Percentiles rank a stretch among this genome's conserved stretches.
Evolutionary conservation across 1,140 invertebrate species (phyloP).

Genomic region (Pentalonia nigronervosa): DNA sequence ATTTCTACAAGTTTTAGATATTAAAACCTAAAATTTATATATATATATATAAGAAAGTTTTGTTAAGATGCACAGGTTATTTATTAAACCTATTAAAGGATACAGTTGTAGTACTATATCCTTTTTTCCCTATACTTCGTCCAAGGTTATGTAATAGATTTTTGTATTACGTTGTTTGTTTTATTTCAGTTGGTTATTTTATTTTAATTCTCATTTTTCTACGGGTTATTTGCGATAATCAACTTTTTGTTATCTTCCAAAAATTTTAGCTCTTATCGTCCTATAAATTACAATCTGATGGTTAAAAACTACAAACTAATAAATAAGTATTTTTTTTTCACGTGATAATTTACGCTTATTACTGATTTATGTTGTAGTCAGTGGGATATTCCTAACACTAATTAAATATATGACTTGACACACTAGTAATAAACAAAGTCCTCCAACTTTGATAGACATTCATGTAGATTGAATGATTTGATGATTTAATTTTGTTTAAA

Average conservation of each 20-base stretch:
- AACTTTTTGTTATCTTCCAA: not conserved
- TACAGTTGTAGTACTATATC: not conserved
- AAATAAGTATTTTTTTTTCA: not conserved
- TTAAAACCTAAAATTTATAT: not conserved
- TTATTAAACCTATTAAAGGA: not conserved
- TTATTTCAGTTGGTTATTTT: too few relatives aligned
- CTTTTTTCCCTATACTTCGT: not conserved
- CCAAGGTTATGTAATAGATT: not conserved
- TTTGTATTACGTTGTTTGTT: not conserved
- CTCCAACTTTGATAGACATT: not conserved
- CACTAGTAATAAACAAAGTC: not conserved
- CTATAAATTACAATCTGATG: not conserved
- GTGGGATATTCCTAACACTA: not conserved
- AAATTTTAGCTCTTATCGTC: not conserved
- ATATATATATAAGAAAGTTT: not conserved
- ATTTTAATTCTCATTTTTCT: not conserved
- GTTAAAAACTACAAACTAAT: not conserved
- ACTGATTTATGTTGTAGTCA: not conserved
- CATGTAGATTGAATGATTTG: too few relatives aligned
- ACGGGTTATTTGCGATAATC: not conserved
- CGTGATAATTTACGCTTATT: accelerated
- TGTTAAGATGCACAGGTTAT: not conserved
- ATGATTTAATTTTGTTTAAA: not conserved
- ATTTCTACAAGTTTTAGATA: not conserved
- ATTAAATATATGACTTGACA: not conserved